phyloP scores from a whole-genome alignment of 2,113 vertebrate genomes.

The Rhinoderma darwinii region DNA sequence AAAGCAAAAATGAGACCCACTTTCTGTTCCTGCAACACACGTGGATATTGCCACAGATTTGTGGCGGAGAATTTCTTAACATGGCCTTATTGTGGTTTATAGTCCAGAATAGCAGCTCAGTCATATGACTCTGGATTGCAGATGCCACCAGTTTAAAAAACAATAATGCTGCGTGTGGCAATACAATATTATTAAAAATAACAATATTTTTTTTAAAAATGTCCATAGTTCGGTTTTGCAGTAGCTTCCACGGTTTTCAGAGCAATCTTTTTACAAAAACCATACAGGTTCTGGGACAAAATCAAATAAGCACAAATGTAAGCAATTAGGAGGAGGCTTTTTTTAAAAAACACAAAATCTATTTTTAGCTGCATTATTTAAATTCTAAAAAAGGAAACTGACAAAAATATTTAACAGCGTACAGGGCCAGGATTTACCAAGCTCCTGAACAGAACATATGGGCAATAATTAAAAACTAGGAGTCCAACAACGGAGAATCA shows the following conservation, averaged over 20 bases:
- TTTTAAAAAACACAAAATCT: background rate
- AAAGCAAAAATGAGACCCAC: too few relatives aligned
- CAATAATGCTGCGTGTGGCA: background rate
- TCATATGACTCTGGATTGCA: background rate
- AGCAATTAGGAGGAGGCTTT: too few relatives aligned
- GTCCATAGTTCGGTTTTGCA: background rate
- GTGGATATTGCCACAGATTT: background rate
- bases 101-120: too few relatives aligned
- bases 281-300: background rate
- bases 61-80: background rate
- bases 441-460: background rate
- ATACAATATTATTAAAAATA: background rate
- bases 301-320: too few relatives aligned
- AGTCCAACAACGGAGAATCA: background rate
- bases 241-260: background rate
- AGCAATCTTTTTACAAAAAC: background rate
- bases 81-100: background rate
- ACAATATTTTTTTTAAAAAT: too few relatives aligned
- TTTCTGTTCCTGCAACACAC: background rate
- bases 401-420: background rate
- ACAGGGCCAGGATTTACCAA: background rate
- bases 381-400: conserved; percentile 6
- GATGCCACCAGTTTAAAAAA: background rate
- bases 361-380: background rate
- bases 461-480: background rate